Percentiles rank a stretch among this genome's conserved stretches.
phyloP scores from a whole-genome alignment of 2,113 vertebrate genomes.

The Macroglossus sobrinus region DNA sequence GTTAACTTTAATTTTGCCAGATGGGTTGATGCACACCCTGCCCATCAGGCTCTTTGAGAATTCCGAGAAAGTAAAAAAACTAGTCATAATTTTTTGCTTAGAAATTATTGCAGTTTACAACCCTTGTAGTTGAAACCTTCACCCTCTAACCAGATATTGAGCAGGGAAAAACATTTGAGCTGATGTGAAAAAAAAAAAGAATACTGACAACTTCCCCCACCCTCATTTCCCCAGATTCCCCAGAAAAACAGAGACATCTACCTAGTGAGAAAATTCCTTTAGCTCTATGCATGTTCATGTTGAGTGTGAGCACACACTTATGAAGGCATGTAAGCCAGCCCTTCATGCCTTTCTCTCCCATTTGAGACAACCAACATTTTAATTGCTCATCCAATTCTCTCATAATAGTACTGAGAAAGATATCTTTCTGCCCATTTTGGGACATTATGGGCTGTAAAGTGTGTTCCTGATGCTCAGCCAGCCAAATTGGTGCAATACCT shows the following conservation, averaged over 20 bases:
- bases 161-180: background rate
- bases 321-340: background rate
- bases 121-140: background rate
- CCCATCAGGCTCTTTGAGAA: background rate
- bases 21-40: background rate
- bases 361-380: background rate
- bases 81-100: background rate
- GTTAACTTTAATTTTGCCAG: background rate
- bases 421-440: background rate
- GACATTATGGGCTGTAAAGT: background rate
- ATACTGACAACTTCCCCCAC: background rate
- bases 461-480: background rate
- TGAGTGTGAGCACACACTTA: background rate
- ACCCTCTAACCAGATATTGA: background rate
- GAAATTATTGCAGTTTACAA: background rate
- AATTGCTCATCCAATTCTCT: background rate
- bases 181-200: background rate
- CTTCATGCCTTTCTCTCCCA: background rate
- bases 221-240: too few species aligned
- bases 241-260: background rate
- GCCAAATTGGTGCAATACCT: background rate
- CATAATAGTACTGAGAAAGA: background rate
- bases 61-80: background rate
- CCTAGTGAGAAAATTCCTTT: background rate
- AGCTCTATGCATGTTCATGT: background rate